A percentile compares a stretch with the other conserved stretches of the same genome.
Conservation (phyloP, 64 coral and sea anemone species). For the Orbicella faveolata region DNA sequence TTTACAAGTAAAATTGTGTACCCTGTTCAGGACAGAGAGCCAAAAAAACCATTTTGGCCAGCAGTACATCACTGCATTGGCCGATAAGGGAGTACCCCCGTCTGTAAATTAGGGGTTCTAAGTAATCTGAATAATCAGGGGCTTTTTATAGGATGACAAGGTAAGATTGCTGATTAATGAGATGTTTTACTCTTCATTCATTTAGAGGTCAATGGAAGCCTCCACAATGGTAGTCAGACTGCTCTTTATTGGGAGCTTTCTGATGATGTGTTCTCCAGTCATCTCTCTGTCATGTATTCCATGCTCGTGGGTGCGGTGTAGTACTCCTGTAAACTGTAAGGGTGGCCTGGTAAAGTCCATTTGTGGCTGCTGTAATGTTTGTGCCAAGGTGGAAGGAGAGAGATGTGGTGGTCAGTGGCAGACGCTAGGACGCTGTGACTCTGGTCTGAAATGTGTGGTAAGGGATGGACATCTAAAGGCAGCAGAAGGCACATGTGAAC, state of each 20-base stretch:
- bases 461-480: background rate
- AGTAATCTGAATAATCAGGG: no score
- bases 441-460: slow-evolving; percentile 16
- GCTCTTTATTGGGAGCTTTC: slow-evolving; percentile 17
- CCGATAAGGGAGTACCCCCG: no score
- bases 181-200: background rate
- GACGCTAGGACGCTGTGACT: slow-evolving; percentile 24
- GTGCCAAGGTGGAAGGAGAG: slow-evolving; percentile 56
- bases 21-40: no score
- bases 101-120: no score
- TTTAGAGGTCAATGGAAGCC: background rate
- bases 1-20: no score
- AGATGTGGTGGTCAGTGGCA: slow-evolving; percentile 21
- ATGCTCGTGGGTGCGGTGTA: slow-evolving; percentile 1
- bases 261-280: background rate
- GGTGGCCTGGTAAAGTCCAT: slow-evolving; percentile 11
- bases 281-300: background rate
- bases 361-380: slow-evolving; percentile 52
- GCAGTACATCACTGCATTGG: no score
- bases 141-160: background rate
- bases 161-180: background rate
- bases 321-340: slow-evolving; percentile 16
- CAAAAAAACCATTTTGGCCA: no score
- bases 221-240: background rate
- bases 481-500: background rate